Base-by-base conservation (phyloP, 1,140 invertebrate genomes). In the Pseudomyrmex flavicornis region DNA sequence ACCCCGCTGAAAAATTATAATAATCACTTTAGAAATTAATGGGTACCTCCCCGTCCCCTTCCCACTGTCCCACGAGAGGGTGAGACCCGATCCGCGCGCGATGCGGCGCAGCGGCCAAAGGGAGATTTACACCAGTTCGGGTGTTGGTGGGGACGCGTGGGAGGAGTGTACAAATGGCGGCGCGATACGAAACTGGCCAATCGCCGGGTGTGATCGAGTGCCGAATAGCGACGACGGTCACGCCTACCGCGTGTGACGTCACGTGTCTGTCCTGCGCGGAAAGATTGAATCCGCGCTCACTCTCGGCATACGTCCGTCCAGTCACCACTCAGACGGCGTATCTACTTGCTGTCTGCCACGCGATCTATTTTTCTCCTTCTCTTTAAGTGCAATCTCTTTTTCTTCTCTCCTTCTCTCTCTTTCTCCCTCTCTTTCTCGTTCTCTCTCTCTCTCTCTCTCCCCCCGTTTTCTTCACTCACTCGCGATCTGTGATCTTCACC, bases 11-110 rank as follows among this genome's bases (percentile, higher is more conserved):
- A 89, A 92, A 93, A 92, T 92, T 91, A 91, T 91, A 92, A 92
- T 93, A 93, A 93, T 92, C 90, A 90, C 90, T 92, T 92, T 91
- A 90, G 86, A 92, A 92, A 93, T 93, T 92, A 93, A 93, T 92
- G 92, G 76, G 89, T 90, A 87, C 86, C 87, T 76, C 80, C 35
- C 35, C 35, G 4, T 35, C 35, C 0, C 35, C 35, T 5, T 35
- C 35, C 35, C 35, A 35, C 35, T 7, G 35, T 35, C 0, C 5
- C 5, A 7, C 35, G 5, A 35, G 35, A 5, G 83, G 56, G 58
- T 80, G 22, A 35, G 35, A 68, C 74, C 72, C 73, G 46, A 76
- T 73, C 65, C 65, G 79, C 72, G 74, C 8, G n/a, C 52, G 76
- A 63, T 26, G 76, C 15, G 52, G 13, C 63, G 61, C 46, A 22